phyloP scores from a whole-genome alignment of 2,113 vertebrate genomes.

The Bombycilla garrulus region DNA sequence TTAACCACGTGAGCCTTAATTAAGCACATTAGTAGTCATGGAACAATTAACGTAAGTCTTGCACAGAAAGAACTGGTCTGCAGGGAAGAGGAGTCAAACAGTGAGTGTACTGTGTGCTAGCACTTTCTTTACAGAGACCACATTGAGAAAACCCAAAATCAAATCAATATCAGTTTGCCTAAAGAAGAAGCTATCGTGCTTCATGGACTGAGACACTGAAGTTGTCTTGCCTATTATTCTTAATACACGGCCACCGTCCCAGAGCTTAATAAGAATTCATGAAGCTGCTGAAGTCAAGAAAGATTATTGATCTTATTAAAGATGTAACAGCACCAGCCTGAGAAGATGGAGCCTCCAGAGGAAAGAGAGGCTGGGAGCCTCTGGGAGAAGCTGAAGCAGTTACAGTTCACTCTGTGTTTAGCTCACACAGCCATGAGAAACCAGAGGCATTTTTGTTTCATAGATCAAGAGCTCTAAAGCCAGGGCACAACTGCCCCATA shows the following conservation, averaged over 20 bases:
- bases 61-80: not conserved
- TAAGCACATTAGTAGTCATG: constrained; percentile 35
- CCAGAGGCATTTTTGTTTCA: not conserved
- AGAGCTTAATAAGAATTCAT: constrained; percentile 41
- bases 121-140: constrained; percentile 21
- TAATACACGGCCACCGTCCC: not conserved
- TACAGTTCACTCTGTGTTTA: not conserved
- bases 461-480: not conserved
- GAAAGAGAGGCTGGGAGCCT: not conserved
- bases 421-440: accelerated
- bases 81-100: not conserved
- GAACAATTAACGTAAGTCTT: constrained; percentile 24
- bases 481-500: not conserved
- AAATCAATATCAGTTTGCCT: constrained; percentile 21
- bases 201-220: not conserved
- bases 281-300: not conserved
- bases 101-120: not conserved
- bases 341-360: not conserved
- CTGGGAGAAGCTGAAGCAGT: not conserved
- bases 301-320: constrained; percentile 52
- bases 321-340: not conserved
- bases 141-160: not conserved
- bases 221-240: constrained; percentile 22
- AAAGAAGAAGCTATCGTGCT: not conserved
- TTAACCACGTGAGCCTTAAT: constrained; percentile 16